Evolutionary conservation across 1,140 invertebrate genomes (phyloP), one percentile per base, ranked within the genome.

Genomic region (Phthorimaea operculella): DNA sequence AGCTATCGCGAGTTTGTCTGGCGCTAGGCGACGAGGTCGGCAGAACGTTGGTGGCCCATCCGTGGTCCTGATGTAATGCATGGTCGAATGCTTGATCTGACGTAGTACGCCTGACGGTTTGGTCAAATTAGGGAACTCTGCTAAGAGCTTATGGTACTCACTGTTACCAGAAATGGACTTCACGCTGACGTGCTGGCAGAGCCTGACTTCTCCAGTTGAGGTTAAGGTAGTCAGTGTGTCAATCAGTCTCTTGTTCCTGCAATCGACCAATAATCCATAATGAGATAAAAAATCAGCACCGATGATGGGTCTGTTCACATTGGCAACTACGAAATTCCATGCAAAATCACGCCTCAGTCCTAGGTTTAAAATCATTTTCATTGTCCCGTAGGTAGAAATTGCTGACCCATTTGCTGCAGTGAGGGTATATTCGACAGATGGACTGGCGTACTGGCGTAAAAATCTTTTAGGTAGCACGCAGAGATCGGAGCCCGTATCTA

Each of bases 11-110:
- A 55, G 44, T 12, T 49, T 48, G n/a, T 55, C 44, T 5, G 45
- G 54, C 15, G 54, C 44, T 16, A 55, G 16, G 12, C 54, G 54
- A 15, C 44, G 18, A 34, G 54, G 54, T 10, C 48, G 45, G 48
- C 28, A n/a, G n/a, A n/a, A n/a, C n/a, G n/a, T n/a, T n/a, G n/a
- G n/a, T n/a, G n/a, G n/a, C n/a, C n/a, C n/a, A n/a, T n/a, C n/a
- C n/a, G n/a, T n/a, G n/a, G n/a, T n/a, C n/a, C n/a, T n/a, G n/a
- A n/a, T n/a, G n/a, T n/a, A n/a, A n/a, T n/a, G n/a, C n/a, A n/a
- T n/a, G n/a, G n/a, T n/a, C n/a, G n/a, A n/a, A n/a, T n/a, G n/a
- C n/a, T n/a, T n/a, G n/a, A n/a, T n/a, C n/a, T n/a, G n/a, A n/a
- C n/a, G n/a, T n/a, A n/a, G n/a, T n/a, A n/a, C n/a, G n/a, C n/a